A percentile compares a stretch with the other conserved stretches of the same genome.
phyloP scores from a whole-genome alignment of 1,140 invertebrate species.

The Acromyrmex echinatior region DNA sequence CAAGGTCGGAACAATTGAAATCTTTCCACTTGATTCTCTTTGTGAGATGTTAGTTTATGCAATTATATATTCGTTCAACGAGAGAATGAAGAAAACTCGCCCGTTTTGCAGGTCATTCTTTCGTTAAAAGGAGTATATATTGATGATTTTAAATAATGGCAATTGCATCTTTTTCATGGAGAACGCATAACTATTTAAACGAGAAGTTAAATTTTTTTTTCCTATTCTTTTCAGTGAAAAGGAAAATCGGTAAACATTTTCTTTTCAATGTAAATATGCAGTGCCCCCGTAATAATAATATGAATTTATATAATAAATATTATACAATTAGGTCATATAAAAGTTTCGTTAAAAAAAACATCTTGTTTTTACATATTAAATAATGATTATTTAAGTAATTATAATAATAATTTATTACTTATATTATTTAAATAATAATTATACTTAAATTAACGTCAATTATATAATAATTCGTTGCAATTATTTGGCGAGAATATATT shows the following conservation, averaged over 20 bases:
- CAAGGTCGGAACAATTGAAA: constrained; percentile 45
- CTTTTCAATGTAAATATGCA: background rate
- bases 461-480: background rate
- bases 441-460: background rate
- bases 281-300: background rate
- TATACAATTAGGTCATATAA: background rate
- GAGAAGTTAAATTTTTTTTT: background rate
- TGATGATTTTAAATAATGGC: background rate
- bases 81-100: too few relatives aligned
- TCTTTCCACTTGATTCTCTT: background rate
- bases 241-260: too few relatives aligned
- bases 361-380: background rate
- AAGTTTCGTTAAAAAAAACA: background rate
- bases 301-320: background rate
- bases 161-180: background rate
- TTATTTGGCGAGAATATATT: background rate
- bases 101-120: too few relatives aligned
- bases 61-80: background rate
- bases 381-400: background rate
- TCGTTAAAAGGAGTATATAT: background rate
- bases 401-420: background rate
- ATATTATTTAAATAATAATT: too few relatives aligned
- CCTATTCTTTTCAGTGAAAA: background rate
- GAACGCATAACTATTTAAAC: background rate
- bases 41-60: background rate